Percentiles rank a stretch among this genome's conserved stretches.
Evolutionary conservation across 2,113 vertebrate species (phyloP).

Genomic region (Ceratotherium simum): DNA sequence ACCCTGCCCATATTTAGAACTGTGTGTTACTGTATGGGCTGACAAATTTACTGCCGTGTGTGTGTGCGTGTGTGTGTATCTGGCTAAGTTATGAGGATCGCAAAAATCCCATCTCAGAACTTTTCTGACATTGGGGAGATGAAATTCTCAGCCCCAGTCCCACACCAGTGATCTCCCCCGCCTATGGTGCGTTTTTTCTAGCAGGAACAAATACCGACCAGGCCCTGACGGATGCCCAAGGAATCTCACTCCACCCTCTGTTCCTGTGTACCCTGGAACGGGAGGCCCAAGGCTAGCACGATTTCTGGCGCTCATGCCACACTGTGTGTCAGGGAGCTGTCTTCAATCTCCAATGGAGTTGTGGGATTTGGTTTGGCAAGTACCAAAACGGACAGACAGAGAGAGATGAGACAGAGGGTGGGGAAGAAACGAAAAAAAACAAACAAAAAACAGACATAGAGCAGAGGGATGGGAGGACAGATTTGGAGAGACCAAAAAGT

Average conservation of each 20-base stretch:
- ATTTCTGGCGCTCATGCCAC: not conserved
- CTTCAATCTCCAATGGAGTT: not conserved
- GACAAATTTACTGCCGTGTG: conserved; percentile 74
- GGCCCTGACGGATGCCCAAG: accelerated
- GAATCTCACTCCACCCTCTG: not conserved
- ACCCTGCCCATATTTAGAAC: conserved; percentile 53
- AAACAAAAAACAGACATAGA: no score
- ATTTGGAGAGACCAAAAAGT: not conserved
- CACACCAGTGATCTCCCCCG: not conserved
- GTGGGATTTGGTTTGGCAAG: not conserved
- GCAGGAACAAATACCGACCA: not conserved
- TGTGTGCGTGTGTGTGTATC: not conserved
- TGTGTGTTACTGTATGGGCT: conserved; percentile 61
- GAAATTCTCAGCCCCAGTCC: conserved; percentile 56
- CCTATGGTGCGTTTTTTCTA: accelerated
- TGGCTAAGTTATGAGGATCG: conserved; percentile 67
- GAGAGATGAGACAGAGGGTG: not conserved
- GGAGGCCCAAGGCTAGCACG: no score
- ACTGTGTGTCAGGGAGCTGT: accelerated
- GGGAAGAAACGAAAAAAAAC: no score
- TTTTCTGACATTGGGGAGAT: conserved; percentile 61
- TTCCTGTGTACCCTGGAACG: accelerated
- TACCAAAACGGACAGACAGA: not conserved
- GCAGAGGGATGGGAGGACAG: not conserved
- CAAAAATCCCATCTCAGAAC: conserved; percentile 69